Evolutionary conservation across 1,140 invertebrate species (phyloP).

Genomic region (Bombus confusus): DNA sequence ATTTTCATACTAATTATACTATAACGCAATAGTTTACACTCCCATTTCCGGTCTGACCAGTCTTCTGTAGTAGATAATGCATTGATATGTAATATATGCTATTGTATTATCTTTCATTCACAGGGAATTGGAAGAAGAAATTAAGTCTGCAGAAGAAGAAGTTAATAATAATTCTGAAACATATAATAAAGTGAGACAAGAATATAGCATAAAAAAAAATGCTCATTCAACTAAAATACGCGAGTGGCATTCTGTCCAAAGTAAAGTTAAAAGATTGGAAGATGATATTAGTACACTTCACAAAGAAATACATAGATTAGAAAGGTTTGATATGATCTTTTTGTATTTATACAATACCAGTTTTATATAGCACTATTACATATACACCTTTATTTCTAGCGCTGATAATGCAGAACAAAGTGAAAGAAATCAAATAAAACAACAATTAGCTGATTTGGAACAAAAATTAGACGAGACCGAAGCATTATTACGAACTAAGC

Average conservation of each 20-base stretch:
- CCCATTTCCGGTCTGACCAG: neutral
- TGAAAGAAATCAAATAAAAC: constrained; percentile 58
- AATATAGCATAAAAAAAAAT: constrained; percentile 56
- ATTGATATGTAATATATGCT: neutral
- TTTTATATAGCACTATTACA: constrained; percentile 8
- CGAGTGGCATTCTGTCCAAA: constrained; percentile 49
- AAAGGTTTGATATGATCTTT: constrained; percentile 66
- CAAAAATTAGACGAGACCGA: constrained; percentile 78
- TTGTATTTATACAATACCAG: neutral
- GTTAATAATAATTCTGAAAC: constrained; percentile 46
- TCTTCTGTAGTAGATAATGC: accelerated
- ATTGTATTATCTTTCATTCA: constrained; percentile 7
- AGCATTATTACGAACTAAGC: constrained; percentile 79
- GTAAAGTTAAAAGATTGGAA: constrained; percentile 65
- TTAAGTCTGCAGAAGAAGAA: constrained; percentile 63
- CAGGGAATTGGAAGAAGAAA: constrained; percentile 65
- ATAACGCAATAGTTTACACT: neutral
- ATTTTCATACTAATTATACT: neutral
- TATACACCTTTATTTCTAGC: constrained; percentile 21
- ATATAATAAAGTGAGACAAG: constrained; percentile 60
- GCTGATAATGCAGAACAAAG: constrained; percentile 53
- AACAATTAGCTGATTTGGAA: constrained; percentile 65
- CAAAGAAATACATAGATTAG: constrained; percentile 71
- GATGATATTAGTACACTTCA: constrained; percentile 68
- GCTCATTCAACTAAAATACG: constrained; percentile 56